phyloP scores from a whole-genome alignment of 2,113 vertebrate genomes.

The Actinemys pallida region DNA sequence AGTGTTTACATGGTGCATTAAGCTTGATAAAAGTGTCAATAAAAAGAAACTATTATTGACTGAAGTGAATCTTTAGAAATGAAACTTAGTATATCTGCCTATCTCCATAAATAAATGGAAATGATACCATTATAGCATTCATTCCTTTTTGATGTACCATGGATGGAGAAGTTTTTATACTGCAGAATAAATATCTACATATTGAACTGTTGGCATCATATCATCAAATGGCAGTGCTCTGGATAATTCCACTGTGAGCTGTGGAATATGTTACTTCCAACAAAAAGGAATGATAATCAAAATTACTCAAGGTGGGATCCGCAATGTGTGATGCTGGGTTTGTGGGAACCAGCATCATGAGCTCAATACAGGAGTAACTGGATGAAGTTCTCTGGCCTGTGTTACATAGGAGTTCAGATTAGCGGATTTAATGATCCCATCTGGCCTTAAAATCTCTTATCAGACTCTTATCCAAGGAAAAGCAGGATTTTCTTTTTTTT shows the following conservation, averaged over 20 bases:
- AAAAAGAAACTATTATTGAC: conserved; percentile 7
- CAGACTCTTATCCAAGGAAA: neutral
- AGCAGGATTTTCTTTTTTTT: neutral
- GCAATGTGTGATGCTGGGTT: neutral
- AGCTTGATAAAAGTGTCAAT: neutral
- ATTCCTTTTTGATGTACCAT: conserved; percentile 26
- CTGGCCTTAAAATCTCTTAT: neutral
- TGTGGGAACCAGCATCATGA: neutral
- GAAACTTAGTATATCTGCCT: conserved; percentile 20
- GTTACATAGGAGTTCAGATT: neutral
- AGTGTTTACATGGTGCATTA: neutral
- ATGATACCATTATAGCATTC: conserved; percentile 16
- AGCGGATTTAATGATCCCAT: neutral
- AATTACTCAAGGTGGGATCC: conserved; percentile 1
- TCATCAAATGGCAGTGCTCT: conserved; percentile 13
- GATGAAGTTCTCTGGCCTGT: neutral
- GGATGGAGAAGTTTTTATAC: neutral
- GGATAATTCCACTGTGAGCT: conserved; percentile 20
- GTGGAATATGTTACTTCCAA: neutral
- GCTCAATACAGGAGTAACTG: neutral
- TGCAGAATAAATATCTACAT: neutral
- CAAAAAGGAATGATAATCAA: conserved; percentile 4
- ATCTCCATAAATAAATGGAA: conserved; percentile 9
- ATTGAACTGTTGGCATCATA: neutral
- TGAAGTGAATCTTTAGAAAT: neutral